phyloP scores from a whole-genome alignment of 2,797 vertebrate genomes.

The Borostomias antarcticus region DNA sequence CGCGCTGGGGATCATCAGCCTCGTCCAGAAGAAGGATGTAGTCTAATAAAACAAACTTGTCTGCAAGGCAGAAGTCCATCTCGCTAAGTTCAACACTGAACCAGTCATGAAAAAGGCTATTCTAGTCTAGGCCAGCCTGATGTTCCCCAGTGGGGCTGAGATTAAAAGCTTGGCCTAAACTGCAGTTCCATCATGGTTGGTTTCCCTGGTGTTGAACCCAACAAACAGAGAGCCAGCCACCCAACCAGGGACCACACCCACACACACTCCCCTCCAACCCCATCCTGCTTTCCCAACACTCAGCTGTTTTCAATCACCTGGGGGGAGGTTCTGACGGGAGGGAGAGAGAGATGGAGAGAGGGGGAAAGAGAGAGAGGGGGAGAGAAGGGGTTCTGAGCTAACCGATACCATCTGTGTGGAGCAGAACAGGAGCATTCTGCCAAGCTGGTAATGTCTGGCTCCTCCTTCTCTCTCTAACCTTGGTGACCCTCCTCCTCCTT shows the following conservation, averaged over 20 bases:
- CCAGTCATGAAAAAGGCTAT: not conserved
- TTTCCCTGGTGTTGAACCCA: not conserved
- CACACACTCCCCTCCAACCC: not conserved
- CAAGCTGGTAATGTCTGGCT: not conserved
- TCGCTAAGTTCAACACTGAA: not conserved
- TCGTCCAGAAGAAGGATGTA: not conserved
- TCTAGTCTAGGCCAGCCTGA: not conserved
- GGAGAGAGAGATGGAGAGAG: not conserved
- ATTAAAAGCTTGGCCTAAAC: not conserved
- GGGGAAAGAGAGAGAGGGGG: too few species aligned
- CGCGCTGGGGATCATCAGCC: too few species aligned
- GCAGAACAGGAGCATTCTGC: not conserved
- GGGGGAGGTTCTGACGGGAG: not conserved
- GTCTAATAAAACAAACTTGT: not conserved
- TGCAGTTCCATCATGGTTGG: not conserved
- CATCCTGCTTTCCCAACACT: not conserved
- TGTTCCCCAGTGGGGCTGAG: not conserved
- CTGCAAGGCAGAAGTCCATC: not conserved
- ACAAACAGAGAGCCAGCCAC: not conserved
- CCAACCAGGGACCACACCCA: not conserved
- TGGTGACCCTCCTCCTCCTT: not conserved
- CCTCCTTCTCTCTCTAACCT: not conserved
- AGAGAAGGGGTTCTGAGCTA: constrained; percentile 16
- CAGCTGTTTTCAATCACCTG: constrained; percentile 6
- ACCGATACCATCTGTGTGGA: constrained; percentile 30